Evolutionary conservation across 2,888 invertebrate genomes (phyloP).

Genomic region (Parnassius smintheus): DNA sequence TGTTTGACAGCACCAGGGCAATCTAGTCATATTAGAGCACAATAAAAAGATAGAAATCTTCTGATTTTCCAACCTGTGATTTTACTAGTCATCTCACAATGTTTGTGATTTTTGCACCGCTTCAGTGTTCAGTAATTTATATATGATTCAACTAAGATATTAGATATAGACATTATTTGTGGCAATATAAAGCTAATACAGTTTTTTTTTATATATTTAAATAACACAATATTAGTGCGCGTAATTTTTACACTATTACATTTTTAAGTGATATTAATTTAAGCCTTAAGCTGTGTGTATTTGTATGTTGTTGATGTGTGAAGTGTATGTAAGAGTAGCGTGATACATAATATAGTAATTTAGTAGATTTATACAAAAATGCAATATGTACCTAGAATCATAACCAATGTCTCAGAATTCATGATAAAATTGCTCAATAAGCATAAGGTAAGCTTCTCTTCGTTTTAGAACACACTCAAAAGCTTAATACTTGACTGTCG

Average conservation of each 20-base stretch:
- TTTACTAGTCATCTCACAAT: slow-evolving; percentile 49
- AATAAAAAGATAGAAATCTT: neutral
- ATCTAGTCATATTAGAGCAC: slow-evolving; percentile 6
- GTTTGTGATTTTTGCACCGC: slow-evolving; percentile 29
- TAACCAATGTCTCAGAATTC: slow-evolving; percentile 1
- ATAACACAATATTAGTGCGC: slow-evolving; percentile 23
- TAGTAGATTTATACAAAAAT: neutral
- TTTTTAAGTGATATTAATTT: slow-evolving; percentile 78
- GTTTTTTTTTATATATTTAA: no score
- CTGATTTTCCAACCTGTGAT: slow-evolving; percentile 44
- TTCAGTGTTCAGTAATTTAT: slow-evolving; percentile 11
- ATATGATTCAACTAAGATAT: slow-evolving; percentile 6
- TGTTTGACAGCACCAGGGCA: slow-evolving; percentile 17
- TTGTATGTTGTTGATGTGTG: slow-evolving; percentile 38
- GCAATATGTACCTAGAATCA: neutral
- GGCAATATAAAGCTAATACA: neutral
- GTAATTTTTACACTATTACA: slow-evolving; percentile 47
- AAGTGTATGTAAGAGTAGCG: slow-evolving; percentile 2
- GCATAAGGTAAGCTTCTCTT: no score
- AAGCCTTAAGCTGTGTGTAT: slow-evolving; percentile 63
- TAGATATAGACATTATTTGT: neutral
- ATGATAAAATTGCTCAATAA: slow-evolving; percentile 19
- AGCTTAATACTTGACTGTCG: no score
- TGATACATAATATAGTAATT: neutral
- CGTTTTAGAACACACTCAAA: no score